Evolutionary conservation across 2,888 invertebrate genomes (phyloP), one percentile per base, ranked within the genome.

Genomic region (Philaethria dido): DNA sequence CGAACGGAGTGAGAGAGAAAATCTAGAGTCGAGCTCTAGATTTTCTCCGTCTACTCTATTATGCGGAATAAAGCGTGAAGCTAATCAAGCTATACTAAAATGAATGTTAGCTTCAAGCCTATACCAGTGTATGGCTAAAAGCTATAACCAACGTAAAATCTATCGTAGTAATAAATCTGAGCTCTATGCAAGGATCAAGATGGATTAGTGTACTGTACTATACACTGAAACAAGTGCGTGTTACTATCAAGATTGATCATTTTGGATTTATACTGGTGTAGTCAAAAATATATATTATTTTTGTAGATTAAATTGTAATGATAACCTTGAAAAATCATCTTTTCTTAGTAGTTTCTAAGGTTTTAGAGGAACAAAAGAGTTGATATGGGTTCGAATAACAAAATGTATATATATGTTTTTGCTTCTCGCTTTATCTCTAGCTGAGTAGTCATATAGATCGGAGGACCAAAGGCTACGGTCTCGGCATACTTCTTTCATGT

Each of bases 191-290:
- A 57, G 57, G 62, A 66, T 66, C 57, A 59, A 66, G 62, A 66
- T 57, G 57, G 57, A 66, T 62, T 36, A 60, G 60, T 52, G 20
- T n/a, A 54, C 47, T 42, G 25, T 29, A 9, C 22, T 25, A n/a
- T 29, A 57, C 47, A 48, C 29, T 9, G 62, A 50, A 57, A 62
- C 62, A 66, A 48, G 54, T 61, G 62, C 55, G 25, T 48, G 39
- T 39, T 48, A 42, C 13, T 45, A 39, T 66, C 66, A 62, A 66
- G 66, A 62, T 66, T 62, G 50, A 66, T 66, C 33, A 45, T 47
- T 18, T 25, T 25, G 22, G 39, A 44, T 44, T 47, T 45, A 29
- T 25, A 50, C 14, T n/a, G 25, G 48, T 8, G 22, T 25, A 11
- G 29, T 52, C 29, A 16, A 52, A 33, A 22, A n/a, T 14, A 50